Percentiles rank a stretch among this genome's conserved stretches.
Conservation (phyloP, 2,797 vertebrate genomes). For the Leptatherina wallacei region DNA sequence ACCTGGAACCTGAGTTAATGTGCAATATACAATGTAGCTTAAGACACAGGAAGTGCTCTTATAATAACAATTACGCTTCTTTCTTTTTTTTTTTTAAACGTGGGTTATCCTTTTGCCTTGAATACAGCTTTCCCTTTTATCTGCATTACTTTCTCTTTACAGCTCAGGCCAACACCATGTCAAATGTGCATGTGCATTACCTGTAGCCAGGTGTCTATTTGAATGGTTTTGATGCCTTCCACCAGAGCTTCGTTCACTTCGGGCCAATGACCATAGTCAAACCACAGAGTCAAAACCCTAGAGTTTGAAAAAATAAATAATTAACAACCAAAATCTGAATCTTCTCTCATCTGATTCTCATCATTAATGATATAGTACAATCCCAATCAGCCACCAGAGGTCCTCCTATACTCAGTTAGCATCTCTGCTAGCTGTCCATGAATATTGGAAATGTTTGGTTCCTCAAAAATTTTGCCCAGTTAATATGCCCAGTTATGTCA, state of each 20-base stretch:
- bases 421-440: background rate
- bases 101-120: too few relatives aligned
- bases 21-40: background rate
- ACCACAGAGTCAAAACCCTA: constrained; percentile 98
- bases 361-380: background rate
- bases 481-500: background rate
- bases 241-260: constrained; percentile 98
- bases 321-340: background rate
- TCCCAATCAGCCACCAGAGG: constrained; percentile 71
- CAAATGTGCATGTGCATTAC: constrained; percentile 70
- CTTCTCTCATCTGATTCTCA: background rate
- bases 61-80: too few relatives aligned
- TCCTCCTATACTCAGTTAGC: constrained; percentile 49
- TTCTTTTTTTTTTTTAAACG: too few relatives aligned
- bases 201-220: constrained; percentile 99
- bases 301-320: background rate
- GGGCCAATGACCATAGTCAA: constrained; percentile 98
- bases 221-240: constrained; percentile 98
- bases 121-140: too few relatives aligned
- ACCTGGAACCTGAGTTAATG: background rate
- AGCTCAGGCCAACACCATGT: background rate
- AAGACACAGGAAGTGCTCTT: background rate
- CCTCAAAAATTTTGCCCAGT: background rate
- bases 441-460: background rate
- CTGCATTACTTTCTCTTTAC: too few relatives aligned